These are phyloP conservation scores for Trididemnum clinides DNA, from an alignment of 23 tunicate genomes.

Conservation along the genomic window DNA sequence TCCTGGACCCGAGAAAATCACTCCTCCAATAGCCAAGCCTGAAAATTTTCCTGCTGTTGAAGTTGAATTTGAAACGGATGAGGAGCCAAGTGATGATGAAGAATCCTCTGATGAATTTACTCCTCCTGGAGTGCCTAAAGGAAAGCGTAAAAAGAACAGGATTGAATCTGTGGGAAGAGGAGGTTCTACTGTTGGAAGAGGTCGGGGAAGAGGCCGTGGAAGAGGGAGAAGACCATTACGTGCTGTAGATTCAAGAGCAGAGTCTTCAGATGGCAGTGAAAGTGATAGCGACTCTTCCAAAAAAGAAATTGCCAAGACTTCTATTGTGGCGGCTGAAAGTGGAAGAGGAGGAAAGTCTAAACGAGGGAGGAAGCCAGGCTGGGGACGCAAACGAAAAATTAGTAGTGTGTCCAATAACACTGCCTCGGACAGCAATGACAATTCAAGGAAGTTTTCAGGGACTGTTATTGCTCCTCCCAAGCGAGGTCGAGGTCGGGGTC, in stretches of 20 bases:
- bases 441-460: neutral
- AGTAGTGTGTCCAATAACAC: neutral
- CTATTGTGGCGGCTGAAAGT: conserved; percentile 4
- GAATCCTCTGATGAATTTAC: conserved; percentile 77
- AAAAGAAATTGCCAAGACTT: neutral
- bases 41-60: conserved; percentile 9
- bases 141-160: conserved; percentile 2
- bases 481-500: conserved; percentile 12
- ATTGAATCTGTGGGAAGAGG: conserved; percentile 12
- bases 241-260: neutral
- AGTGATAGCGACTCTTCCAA: neutral
- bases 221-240: neutral
- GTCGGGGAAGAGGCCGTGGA: conserved; percentile 36
- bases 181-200: conserved; percentile 35
- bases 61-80: conserved; percentile 33
- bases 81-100: conserved; percentile 6
- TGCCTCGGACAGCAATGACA: conserved; percentile 16
- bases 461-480: neutral
- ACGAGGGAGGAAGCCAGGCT: neutral
- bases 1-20: neutral
- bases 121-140: conserved; percentile 65
- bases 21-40: neutral
- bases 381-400: neutral
- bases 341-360: conserved; percentile 10
- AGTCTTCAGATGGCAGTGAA: neutral